Percentiles rank a stretch among this genome's conserved stretches.
phyloP scores from a whole-genome alignment of 2,113 vertebrate species.

The Upupa epops region DNA sequence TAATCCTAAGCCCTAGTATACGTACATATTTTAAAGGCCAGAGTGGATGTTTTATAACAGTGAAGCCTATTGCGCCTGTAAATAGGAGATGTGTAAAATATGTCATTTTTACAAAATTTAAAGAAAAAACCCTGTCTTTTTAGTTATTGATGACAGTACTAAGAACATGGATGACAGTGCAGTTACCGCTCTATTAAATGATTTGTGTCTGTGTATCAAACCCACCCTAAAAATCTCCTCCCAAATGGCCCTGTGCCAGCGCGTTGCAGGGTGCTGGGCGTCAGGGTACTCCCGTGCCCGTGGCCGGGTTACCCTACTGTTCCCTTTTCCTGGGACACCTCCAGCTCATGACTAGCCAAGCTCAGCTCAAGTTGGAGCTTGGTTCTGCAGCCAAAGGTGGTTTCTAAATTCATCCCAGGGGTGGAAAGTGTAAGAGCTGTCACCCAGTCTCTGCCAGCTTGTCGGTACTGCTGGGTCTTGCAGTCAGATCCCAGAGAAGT shows the following conservation, averaged over 20 bases:
- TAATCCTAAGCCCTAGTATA: conserved; percentile 78
- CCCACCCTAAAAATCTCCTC: conserved; percentile 67
- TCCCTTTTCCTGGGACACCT: not conserved
- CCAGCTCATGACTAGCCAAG: not conserved
- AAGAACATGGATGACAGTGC: conserved; percentile 88
- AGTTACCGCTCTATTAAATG: conserved; percentile 79
- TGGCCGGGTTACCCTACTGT: not conserved
- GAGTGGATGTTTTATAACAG: conserved; percentile 94
- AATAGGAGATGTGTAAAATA: conserved; percentile 99
- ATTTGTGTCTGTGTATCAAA: conserved; percentile 83
- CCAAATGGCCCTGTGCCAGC: not conserved
- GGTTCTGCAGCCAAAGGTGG: not conserved
- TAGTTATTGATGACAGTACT: conserved; percentile 81
- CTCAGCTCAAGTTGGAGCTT: not conserved
- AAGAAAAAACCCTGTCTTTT: conserved; percentile 74
- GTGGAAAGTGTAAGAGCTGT: not conserved
- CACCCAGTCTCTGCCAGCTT: not conserved
- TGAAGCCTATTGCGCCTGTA: conserved; percentile 93
- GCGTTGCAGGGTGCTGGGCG: not conserved
- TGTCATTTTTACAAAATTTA: conserved; percentile 88
- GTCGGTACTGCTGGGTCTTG: too few species aligned
- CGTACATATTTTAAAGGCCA: conserved; percentile 83
- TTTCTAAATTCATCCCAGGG: not conserved
- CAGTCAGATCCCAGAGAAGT: too few species aligned
- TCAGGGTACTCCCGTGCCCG: not conserved